Percentiles rank a stretch among this genome's conserved stretches.
Conservation (phyloP, 2,888 invertebrate genomes). For the Trissoscelio sp. region DNA sequence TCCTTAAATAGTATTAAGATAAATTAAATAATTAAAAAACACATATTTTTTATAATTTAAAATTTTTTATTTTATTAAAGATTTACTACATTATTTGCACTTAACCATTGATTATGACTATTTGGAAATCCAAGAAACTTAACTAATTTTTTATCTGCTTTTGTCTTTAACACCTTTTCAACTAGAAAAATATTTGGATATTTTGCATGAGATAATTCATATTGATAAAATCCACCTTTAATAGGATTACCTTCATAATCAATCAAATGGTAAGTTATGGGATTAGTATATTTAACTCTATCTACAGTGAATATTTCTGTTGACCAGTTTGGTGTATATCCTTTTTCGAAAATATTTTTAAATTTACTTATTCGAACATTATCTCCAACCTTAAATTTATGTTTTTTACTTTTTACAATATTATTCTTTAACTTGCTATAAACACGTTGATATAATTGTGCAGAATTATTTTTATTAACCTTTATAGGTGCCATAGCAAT, state of each 20-base stretch:
- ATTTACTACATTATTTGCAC: slow-evolving; percentile 6
- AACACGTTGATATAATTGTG: slow-evolving; percentile 73
- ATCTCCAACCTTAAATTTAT: slow-evolving; percentile 60
- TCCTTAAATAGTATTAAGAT: too few species aligned
- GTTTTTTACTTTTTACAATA: neutral
- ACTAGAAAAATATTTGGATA: slow-evolving; percentile 37
- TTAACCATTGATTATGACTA: slow-evolving; percentile 12
- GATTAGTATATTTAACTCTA: slow-evolving; percentile 74
- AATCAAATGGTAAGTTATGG: slow-evolving; percentile 69
- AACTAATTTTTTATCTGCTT: slow-evolving; percentile 34
- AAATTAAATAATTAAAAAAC: neutral
- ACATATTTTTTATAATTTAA: neutral
- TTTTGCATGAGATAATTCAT: slow-evolving; percentile 32
- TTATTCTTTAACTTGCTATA: neutral
- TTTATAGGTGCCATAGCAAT: slow-evolving; percentile 13
- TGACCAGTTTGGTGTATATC: slow-evolving; percentile 76
- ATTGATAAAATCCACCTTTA: slow-evolving; percentile 67
- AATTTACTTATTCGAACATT: slow-evolving; percentile 71
- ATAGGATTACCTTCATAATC: slow-evolving; percentile 74
- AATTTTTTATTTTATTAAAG: neutral
- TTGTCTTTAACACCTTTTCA: slow-evolving; percentile 28
- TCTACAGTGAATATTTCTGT: slow-evolving; percentile 78
- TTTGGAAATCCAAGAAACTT: slow-evolving; percentile 36
- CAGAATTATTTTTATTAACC: slow-evolving; percentile 72
- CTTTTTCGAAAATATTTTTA: too few species aligned